Conservation (phyloP, 2,113 vertebrate species). For the Sceloporus tristichus region DNA sequence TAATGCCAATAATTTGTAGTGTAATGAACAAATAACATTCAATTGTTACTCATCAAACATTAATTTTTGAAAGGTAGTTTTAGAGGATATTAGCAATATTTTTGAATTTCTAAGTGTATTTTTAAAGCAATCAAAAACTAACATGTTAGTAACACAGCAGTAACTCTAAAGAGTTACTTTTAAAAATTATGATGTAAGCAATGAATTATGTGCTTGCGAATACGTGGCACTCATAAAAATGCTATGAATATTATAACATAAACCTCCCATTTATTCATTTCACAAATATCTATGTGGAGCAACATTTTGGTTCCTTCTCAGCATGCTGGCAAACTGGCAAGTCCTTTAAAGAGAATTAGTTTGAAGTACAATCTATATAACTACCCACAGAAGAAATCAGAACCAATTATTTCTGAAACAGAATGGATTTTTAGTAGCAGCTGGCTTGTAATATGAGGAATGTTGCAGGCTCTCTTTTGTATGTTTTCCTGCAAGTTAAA, state of each 20-base stretch:
- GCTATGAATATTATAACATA: neutral
- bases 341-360: conserved; percentile 44
- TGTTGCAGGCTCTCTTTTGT: conserved; percentile 54
- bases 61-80: neutral
- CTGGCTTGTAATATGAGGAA: conserved; percentile 78
- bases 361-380: conserved; percentile 39
- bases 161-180: neutral
- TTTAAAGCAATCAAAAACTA: neutral
- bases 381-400: conserved; percentile 65
- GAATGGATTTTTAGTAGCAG: conserved; percentile 72
- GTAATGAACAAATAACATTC: neutral
- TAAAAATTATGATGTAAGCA: neutral
- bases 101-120: neutral
- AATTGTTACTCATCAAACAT: neutral
- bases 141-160: neutral
- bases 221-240: neutral
- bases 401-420: conserved; percentile 62
- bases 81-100: neutral
- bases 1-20: neutral
- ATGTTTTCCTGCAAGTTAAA: conserved; percentile 57
- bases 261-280: neutral
- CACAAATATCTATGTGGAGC: conserved; percentile 5
- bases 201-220: neutral
- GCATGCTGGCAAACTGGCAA: conserved; percentile 33
- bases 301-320: conserved; percentile 29